Percentiles rank a stretch among this genome's conserved stretches.
phyloP scores from a whole-genome alignment of 2,113 vertebrate species.

The Regulus satrapa region DNA sequence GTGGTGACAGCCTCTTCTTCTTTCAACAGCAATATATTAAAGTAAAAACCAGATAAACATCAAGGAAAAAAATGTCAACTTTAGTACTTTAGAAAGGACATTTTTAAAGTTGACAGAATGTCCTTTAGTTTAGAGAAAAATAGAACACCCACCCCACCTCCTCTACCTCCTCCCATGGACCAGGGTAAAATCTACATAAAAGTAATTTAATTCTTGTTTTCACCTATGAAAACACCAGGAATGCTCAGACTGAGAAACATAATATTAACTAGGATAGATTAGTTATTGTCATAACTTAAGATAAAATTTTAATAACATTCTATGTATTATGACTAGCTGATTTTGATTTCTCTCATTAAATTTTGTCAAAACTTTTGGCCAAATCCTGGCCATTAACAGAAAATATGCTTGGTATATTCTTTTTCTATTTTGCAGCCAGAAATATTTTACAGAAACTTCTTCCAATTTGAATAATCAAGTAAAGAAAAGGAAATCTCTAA shows the following conservation, averaged over 20 bases:
- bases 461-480: background rate
- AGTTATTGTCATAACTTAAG: background rate
- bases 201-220: background rate
- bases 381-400: background rate
- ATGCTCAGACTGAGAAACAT: background rate
- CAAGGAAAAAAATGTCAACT: background rate
- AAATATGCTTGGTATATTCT: background rate
- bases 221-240: background rate
- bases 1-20: background rate
- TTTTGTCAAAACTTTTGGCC: background rate
- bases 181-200: background rate
- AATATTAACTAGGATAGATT: background rate
- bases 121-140: background rate
- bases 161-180: fast-evolving
- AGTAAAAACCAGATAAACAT: background rate
- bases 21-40: background rate
- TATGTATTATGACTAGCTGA: background rate
- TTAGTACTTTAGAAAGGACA: background rate
- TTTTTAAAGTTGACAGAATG: background rate
- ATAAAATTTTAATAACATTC: background rate
- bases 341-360: background rate
- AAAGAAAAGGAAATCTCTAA: background rate
- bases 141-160: background rate
- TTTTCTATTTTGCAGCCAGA: background rate
- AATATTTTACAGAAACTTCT: background rate